Conservation (phyloP, 2,797 vertebrate species). For the Labroides dimidiatus region DNA sequence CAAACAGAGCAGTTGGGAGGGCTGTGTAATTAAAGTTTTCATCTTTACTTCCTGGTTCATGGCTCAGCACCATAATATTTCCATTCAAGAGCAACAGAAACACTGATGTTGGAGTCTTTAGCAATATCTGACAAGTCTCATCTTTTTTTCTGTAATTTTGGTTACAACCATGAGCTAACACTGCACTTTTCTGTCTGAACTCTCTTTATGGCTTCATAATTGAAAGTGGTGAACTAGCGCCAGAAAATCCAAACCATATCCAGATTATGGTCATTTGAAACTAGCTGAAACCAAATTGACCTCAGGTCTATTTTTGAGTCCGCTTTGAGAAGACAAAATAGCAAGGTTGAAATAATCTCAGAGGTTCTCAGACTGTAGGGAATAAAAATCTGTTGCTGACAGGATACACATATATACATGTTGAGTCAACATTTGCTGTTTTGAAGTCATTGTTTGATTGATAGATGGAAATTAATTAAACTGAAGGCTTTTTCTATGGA, state of each 20-base stretch:
- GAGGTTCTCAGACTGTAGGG: slow-evolving; percentile 16
- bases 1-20: slow-evolving; percentile 19
- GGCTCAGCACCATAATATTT: slow-evolving; percentile 30
- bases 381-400: slow-evolving; percentile 17
- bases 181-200: slow-evolving; percentile 6
- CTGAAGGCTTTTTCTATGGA: neutral
- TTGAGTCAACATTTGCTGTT: neutral
- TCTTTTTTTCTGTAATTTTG: slow-evolving; percentile 16
- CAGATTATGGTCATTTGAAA: slow-evolving; percentile 60
- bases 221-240: slow-evolving; percentile 43
- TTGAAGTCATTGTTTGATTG: neutral
- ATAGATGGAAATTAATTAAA: no score
- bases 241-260: slow-evolving; percentile 55
- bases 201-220: slow-evolving; percentile 34
- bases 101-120: slow-evolving; percentile 2
- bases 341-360: slow-evolving; percentile 16
- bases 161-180: slow-evolving; percentile 1
- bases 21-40: slow-evolving; percentile 51
- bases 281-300: slow-evolving; percentile 42
- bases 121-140: slow-evolving; percentile 2
- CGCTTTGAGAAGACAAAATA: slow-evolving; percentile 36
- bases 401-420: neutral
- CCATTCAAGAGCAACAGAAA: slow-evolving; percentile 13
- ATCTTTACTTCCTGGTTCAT: slow-evolving; percentile 45
- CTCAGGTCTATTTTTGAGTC: slow-evolving; percentile 46